These are phyloP conservation scores for Bucorvus abyssinicus DNA, from an alignment of 2,797 vertebrate genomes.

Conservation along the genomic window DNA sequence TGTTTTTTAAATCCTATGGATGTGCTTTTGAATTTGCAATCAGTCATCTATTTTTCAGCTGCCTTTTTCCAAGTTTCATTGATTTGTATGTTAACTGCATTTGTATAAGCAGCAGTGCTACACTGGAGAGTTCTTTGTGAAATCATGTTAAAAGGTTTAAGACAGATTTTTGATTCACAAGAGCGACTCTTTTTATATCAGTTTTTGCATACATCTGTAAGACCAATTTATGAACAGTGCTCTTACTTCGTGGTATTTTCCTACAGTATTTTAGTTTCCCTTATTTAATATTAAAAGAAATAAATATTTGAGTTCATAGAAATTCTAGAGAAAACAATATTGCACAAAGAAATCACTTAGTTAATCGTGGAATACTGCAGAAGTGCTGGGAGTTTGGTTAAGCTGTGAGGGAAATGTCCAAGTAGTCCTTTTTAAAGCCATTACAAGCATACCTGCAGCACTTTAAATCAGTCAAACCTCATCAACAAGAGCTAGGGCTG, in stretches of 20 bases:
- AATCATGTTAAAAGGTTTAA: background rate
- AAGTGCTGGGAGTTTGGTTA: background rate
- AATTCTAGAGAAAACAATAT: slow-evolving; percentile 11
- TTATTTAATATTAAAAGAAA: slow-evolving; percentile 37
- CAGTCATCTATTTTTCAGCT: background rate
- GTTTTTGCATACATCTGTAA: slow-evolving; percentile 1
- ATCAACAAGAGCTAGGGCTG: background rate
- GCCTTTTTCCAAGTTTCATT: background rate
- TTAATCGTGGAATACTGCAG: background rate
- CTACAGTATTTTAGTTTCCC: slow-evolving; percentile 16
- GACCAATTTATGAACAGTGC: background rate
- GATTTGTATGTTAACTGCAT: background rate
- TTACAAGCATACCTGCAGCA: background rate
- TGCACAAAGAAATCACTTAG: slow-evolving; percentile 3
- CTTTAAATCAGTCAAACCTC: background rate
- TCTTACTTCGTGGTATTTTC: slow-evolving; percentile 12
- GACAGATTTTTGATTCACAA: background rate
- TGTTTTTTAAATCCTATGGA: background rate
- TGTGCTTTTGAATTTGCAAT: background rate
- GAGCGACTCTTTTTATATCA: background rate
- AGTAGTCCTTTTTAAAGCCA: background rate
- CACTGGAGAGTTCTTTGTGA: background rate
- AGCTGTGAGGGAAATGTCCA: background rate
- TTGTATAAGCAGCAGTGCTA: background rate
- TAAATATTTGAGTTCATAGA: slow-evolving; percentile 34